These are phyloP conservation scores for Entelurus aequoreus DNA, from an alignment of 2,113 vertebrate genomes.

Conservation along the genomic window DNA sequence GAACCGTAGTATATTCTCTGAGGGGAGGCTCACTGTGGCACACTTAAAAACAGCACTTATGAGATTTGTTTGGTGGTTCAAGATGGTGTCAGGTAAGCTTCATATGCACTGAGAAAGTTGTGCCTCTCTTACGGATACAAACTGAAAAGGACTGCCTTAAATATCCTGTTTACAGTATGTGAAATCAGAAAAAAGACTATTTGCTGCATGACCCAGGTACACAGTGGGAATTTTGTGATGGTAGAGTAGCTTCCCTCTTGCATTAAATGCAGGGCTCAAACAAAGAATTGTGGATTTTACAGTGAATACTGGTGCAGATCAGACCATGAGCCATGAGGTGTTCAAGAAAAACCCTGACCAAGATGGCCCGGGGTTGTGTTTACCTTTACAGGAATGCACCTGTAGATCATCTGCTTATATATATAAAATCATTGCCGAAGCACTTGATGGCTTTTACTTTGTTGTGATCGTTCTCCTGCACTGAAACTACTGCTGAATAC, in stretches of 20 bases:
- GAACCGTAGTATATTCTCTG: too few species aligned
- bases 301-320: slow-evolving; percentile 72
- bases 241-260: neutral
- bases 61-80: slow-evolving; percentile 21
- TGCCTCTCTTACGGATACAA: slow-evolving; percentile 57
- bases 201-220: slow-evolving; percentile 21
- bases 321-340: slow-evolving; percentile 60
- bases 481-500: slow-evolving; percentile 45
- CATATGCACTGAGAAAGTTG: slow-evolving; percentile 62
- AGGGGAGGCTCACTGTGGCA: neutral
- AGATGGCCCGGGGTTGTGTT: slow-evolving; percentile 46
- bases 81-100: slow-evolving; percentile 47
- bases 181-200: slow-evolving; percentile 32
- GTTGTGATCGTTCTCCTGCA: slow-evolving; percentile 67
- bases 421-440: slow-evolving; percentile 52
- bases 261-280: slow-evolving; percentile 30
- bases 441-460: slow-evolving; percentile 41
- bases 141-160: slow-evolving; percentile 68
- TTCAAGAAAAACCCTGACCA: slow-evolving; percentile 48
- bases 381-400: slow-evolving; percentile 64
- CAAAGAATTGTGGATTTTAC: slow-evolving; percentile 43
- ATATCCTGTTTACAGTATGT: slow-evolving; percentile 63
- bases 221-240: slow-evolving; percentile 22
- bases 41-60: neutral
- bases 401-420: slow-evolving; percentile 66